Conservation (phyloP, 1,140 invertebrate genomes). For the Drosophila yakuba region DNA sequence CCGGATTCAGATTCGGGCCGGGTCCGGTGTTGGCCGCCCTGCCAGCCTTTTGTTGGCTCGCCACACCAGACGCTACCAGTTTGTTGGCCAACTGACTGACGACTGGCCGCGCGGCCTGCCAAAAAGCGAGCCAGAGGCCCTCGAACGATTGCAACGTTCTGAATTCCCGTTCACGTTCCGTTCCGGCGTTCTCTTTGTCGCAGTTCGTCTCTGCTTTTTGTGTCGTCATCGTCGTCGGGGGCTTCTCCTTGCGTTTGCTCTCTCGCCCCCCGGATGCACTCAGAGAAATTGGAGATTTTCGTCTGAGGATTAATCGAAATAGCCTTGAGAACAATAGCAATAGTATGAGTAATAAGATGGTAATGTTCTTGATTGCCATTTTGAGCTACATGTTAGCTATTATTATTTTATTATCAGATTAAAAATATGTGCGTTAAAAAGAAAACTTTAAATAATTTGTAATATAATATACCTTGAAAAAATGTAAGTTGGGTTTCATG, state of each 20-base stretch:
- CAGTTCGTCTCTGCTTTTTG: slow-evolving; percentile 60
- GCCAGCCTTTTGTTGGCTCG: slow-evolving; percentile 83
- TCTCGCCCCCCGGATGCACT: slow-evolving; percentile 3
- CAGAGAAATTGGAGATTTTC: background rate
- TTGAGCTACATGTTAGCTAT: too few species aligned
- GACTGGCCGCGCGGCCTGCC: slow-evolving; percentile 80
- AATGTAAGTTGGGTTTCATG: too few species aligned
- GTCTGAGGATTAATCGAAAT: too few species aligned
- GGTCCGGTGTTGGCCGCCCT: slow-evolving; percentile 78
- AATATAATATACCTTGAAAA: too few species aligned
- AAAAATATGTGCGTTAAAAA: too few species aligned
- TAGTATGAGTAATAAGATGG: too few species aligned
- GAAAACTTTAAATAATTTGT: too few species aligned
- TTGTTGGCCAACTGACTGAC: slow-evolving; percentile 85
- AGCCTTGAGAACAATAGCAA: too few species aligned
- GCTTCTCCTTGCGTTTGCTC: slow-evolving; percentile 5
- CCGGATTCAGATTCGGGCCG: slow-evolving; percentile 39
- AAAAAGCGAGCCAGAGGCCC: slow-evolving; percentile 75
- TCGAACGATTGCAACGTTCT: slow-evolving; percentile 64
- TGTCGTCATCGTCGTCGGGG: slow-evolving; percentile 74
- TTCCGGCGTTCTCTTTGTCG: slow-evolving; percentile 46
- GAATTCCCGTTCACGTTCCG: slow-evolving; percentile 14
- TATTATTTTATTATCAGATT: too few species aligned
- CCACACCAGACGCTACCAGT: slow-evolving; percentile 83
- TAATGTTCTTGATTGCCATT: too few species aligned